A percentile compares a stretch with the other conserved stretches of the same genome.
phyloP scores from a whole-genome alignment of 2,113 vertebrate species.

The Anoplopoma fimbria region DNA sequence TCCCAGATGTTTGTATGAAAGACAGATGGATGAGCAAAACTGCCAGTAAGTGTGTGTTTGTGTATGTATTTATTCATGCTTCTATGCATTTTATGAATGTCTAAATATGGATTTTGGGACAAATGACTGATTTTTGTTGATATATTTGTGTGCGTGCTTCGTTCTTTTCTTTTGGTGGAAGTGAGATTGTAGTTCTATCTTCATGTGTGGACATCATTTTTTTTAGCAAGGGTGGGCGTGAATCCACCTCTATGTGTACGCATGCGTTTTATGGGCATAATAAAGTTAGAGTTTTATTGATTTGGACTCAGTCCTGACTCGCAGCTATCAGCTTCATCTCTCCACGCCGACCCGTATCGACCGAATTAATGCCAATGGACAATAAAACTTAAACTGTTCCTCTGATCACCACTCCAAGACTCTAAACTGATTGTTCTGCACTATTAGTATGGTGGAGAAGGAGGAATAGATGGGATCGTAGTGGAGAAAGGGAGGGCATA shows the following conservation, averaged over 20 bases:
- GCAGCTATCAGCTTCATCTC: slow-evolving; percentile 60
- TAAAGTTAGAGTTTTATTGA: slow-evolving; percentile 66
- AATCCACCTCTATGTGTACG: slow-evolving; percentile 33
- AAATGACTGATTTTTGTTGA: too few species aligned
- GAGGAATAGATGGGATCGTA: background rate
- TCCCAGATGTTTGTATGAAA: slow-evolving; percentile 32
- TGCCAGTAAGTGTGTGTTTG: background rate
- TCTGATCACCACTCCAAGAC: slow-evolving; percentile 58
- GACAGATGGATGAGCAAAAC: slow-evolving; percentile 10
- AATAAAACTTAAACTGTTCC: slow-evolving; percentile 67
- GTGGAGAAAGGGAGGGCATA: background rate
- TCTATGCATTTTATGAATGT: background rate
- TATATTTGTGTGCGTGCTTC: too few species aligned
- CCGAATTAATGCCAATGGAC: slow-evolving; percentile 52
- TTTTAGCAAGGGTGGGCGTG: background rate
- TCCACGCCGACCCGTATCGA: slow-evolving; percentile 41
- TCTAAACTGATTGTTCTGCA: slow-evolving; percentile 67
- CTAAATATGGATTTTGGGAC: background rate
- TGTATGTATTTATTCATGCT: background rate
- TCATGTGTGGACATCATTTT: background rate
- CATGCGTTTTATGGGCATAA: slow-evolving; percentile 51
- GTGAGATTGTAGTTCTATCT: background rate
- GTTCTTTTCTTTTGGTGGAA: background rate
- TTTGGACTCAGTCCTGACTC: slow-evolving; percentile 59
- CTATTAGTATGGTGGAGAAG: slow-evolving; percentile 30